Percentiles rank a stretch among this genome's conserved stretches.
Conservation (phyloP, 2,797 vertebrate genomes). For the Selene dorsalis region DNA sequence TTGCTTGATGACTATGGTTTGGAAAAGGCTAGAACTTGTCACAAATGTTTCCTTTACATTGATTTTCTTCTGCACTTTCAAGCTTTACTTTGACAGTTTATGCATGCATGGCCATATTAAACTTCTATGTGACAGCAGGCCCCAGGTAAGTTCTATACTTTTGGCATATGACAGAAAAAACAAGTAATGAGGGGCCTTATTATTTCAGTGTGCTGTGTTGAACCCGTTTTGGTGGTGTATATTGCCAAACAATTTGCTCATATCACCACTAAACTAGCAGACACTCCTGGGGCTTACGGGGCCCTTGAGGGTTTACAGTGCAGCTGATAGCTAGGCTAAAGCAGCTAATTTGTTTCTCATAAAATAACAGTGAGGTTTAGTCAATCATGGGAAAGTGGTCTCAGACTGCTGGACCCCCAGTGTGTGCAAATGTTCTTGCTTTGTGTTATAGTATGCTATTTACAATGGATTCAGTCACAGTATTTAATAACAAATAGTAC, state of each 20-base stretch:
- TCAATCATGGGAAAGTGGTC: no score
- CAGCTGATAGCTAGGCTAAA: neutral
- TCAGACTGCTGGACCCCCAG: no score
- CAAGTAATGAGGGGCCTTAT: neutral
- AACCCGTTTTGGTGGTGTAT: neutral
- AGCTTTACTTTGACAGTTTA: no score
- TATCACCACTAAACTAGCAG: neutral
- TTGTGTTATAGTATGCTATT: neutral
- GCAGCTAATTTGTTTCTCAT: neutral
- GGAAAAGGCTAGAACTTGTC: no score
- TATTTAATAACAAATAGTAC: neutral
- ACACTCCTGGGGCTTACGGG: neutral
- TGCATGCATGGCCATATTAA: conserved; percentile 4
- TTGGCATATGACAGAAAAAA: neutral
- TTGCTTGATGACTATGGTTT: neutral
- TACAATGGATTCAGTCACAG: neutral
- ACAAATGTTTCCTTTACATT: neutral
- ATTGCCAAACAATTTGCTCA: neutral
- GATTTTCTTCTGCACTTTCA: neutral
- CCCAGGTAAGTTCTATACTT: neutral
- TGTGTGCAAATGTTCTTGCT: neutral
- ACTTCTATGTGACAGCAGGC: accelerated
- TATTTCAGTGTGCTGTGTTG: neutral
- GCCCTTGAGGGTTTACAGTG: neutral
- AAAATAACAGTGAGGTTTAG: neutral